A percentile compares a stretch with the other conserved stretches of the same genome.
These are phyloP conservation scores for Alethe diademata DNA, from an alignment of 2,113 vertebrate genomes.

Conservation along the genomic window DNA sequence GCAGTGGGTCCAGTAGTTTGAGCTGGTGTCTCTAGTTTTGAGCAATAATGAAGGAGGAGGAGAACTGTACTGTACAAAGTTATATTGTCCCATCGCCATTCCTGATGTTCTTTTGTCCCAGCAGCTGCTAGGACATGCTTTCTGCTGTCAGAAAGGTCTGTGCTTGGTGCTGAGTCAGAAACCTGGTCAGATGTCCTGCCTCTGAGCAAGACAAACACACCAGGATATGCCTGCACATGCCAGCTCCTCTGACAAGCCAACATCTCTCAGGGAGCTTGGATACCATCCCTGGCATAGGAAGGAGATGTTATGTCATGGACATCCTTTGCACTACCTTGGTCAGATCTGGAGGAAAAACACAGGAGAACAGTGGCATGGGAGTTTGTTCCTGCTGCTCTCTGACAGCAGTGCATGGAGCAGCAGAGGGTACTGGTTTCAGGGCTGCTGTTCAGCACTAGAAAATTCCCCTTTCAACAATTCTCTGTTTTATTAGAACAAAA, in stretches of 20 bases:
- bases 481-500: background rate
- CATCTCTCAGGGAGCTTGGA: background rate
- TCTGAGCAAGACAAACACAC: background rate
- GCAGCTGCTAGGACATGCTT: background rate
- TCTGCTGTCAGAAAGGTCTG: background rate
- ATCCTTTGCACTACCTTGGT: background rate
- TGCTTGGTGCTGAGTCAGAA: background rate
- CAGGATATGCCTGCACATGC: background rate
- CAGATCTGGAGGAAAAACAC: background rate
- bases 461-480: background rate
- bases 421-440: background rate
- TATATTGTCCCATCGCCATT: background rate
- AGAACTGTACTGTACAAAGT: background rate
- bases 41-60: background rate
- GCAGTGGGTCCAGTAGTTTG: background rate
- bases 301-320: background rate
- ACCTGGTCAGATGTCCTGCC: background rate
- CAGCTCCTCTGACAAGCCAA: background rate
- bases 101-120: background rate
- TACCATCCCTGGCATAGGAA: background rate
- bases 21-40: background rate
- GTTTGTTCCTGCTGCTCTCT: background rate
- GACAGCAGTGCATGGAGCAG: background rate
- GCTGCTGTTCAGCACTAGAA: background rate
- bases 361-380: background rate